phyloP scores from a whole-genome alignment of 1,140 invertebrate genomes.

The Oreohelix idahoensis region DNA sequence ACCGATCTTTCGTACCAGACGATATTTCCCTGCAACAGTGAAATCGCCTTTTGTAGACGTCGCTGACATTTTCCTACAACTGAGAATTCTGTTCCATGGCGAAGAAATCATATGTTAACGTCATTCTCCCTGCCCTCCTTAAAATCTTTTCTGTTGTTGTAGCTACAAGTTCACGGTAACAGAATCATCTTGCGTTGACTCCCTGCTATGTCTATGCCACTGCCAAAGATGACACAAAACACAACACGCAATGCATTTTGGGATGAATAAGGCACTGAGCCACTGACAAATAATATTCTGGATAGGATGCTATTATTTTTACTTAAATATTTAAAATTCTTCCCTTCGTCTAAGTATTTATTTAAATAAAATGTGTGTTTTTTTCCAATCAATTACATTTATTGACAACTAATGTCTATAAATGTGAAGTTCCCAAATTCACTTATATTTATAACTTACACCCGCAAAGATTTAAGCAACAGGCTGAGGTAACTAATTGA shows the following conservation, averaged over 20 bases:
- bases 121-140: background rate
- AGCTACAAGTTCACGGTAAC: background rate
- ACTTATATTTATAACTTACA: too few relatives aligned
- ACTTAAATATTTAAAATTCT: too few relatives aligned
- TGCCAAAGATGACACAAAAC: conserved; percentile 16
- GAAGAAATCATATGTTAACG: background rate
- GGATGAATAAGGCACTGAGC: background rate
- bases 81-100: conserved; percentile 25
- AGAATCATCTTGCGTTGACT: background rate
- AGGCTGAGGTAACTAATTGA: too few relatives aligned
- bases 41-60: conserved; percentile 39
- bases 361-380: too few relatives aligned
- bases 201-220: background rate
- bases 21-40: conserved; percentile 86
- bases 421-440: too few relatives aligned
- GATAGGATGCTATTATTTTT: background rate
- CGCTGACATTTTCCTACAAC: conserved; percentile 24
- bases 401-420: too few relatives aligned
- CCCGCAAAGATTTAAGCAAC: too few relatives aligned
- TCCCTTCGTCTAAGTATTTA: too few relatives aligned
- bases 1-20: conserved; percentile 96
- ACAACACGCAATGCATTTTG: conserved; percentile 21
- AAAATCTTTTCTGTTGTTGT: background rate
- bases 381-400: too few relatives aligned
- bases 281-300: background rate